Percentiles rank a stretch among this genome's conserved stretches.
Evolutionary conservation across 1,140 invertebrate species (phyloP).

Genomic region (Lineus longissimus): DNA sequence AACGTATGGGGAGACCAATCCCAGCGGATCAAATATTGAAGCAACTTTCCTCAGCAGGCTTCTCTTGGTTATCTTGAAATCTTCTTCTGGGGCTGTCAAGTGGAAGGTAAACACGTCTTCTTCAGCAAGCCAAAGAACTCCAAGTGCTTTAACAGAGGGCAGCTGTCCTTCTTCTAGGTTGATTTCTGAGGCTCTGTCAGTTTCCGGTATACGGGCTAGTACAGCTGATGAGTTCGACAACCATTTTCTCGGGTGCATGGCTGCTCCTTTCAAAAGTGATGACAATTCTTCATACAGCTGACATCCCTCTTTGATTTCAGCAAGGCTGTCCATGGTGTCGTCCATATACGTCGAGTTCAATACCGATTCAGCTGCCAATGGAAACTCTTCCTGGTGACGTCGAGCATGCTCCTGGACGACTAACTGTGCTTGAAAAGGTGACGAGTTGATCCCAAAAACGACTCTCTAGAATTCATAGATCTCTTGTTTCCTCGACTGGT

Average conservation of each 20-base stretch:
- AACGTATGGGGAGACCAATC: neutral
- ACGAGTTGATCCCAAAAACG: slow-evolving; percentile 17
- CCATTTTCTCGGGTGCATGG: too few species aligned
- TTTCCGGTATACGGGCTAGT: too few species aligned
- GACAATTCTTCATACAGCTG: neutral
- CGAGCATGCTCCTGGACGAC: slow-evolving; percentile 2
- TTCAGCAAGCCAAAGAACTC: slow-evolving; percentile 13
- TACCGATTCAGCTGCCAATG: neutral
- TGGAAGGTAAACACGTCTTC: slow-evolving; percentile 11
- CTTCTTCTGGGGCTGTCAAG: too few species aligned
- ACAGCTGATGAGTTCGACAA: too few species aligned
- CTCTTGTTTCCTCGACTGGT: neutral
- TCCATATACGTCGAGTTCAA: slow-evolving; percentile 1
- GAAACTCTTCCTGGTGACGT: neutral
- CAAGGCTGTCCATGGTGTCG: neutral
- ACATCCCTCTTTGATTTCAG: neutral
- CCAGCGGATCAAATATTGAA: neutral
- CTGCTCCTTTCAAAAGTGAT: too few species aligned
- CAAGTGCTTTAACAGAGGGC: too few species aligned
- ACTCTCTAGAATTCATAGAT: slow-evolving; percentile 16
- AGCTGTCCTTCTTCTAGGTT: too few species aligned
- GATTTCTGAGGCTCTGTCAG: too few species aligned
- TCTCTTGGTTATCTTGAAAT: neutral
- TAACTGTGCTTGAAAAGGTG: slow-evolving; percentile 13
- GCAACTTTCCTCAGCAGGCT: neutral